Evolutionary conservation across 2,797 vertebrate genomes (phyloP).

Genomic region (Enteromius argenteus): DNA sequence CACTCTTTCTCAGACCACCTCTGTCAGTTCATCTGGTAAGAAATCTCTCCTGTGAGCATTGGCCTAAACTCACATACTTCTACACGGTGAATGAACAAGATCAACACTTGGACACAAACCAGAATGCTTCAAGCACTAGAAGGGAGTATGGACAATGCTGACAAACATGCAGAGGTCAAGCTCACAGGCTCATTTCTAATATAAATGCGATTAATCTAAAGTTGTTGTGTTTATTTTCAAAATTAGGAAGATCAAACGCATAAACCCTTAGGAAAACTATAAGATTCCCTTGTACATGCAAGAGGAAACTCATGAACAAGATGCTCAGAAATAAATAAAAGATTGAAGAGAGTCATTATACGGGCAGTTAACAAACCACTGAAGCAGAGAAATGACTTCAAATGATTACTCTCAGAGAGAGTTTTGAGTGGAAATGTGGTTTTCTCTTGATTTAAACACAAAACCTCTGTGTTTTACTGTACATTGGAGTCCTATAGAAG

Average conservation of each 20-base stretch:
- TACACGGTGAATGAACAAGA: conserved; percentile 47
- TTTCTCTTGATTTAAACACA: conserved; percentile 41
- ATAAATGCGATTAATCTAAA: conserved; percentile 61
- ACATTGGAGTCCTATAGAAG: conserved; percentile 21
- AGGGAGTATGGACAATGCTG: conserved; percentile 44
- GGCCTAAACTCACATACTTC: conserved; percentile 48
- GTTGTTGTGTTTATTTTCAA: conserved; percentile 52
- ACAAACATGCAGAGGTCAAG: conserved; percentile 54
- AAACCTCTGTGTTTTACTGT: conserved; percentile 39
- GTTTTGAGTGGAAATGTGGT: conserved; percentile 5
- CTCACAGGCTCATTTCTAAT: conserved; percentile 41
- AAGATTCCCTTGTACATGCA: neutral
- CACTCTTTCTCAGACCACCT: conserved; percentile 9
- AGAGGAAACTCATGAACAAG: neutral
- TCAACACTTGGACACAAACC: conserved; percentile 48
- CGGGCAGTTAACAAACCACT: conserved; percentile 33
- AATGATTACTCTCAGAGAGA: conserved; percentile 36
- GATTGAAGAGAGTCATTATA: conserved; percentile 23
- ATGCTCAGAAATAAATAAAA: conserved; percentile 22
- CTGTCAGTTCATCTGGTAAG: conserved; percentile 48
- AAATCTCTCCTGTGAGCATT: conserved; percentile 54
- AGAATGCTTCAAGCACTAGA: conserved; percentile 31
- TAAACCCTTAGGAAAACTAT: neutral
- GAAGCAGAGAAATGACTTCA: conserved; percentile 33
- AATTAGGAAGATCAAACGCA: neutral